Evolutionary conservation across 2,888 invertebrate species (phyloP).

Genomic region (Nemurella pictetii): DNA sequence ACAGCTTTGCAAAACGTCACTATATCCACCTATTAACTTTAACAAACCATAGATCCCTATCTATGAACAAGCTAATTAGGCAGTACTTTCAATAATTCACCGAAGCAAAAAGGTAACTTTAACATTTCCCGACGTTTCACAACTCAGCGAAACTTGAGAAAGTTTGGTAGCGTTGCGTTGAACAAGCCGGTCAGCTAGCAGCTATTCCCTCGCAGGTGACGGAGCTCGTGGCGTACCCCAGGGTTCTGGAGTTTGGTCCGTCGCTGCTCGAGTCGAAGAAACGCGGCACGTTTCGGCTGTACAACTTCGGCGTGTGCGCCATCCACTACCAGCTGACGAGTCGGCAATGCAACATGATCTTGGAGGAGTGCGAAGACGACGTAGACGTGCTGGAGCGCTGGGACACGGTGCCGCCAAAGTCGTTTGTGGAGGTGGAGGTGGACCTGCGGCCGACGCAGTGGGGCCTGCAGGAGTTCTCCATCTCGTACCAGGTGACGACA

Average conservation of each 20-base stretch:
- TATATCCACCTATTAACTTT: too few relatives aligned
- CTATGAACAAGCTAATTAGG: too few relatives aligned
- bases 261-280: conserved; percentile 46
- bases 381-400: neutral
- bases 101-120: too few relatives aligned
- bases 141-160: too few relatives aligned
- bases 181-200: too few relatives aligned
- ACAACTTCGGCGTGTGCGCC: conserved; percentile 52
- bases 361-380: conserved; percentile 42
- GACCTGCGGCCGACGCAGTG: neutral
- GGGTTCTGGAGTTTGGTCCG: neutral
- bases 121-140: neutral
- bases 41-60: too few relatives aligned
- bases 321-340: conserved; percentile 50
- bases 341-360: conserved; percentile 41
- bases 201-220: too few relatives aligned
- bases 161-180: too few relatives aligned
- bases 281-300: conserved; percentile 49
- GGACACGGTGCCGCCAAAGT: neutral
- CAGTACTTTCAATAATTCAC: too few relatives aligned
- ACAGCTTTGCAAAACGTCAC: too few relatives aligned
- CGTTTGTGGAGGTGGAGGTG: neutral
- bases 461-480: conserved; percentile 1
- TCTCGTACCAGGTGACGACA: neutral
- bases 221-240: neutral